These are phyloP conservation scores for Cyclopterus lumpus DNA, from an alignment of 2,797 vertebrate species.

Conservation along the genomic window DNA sequence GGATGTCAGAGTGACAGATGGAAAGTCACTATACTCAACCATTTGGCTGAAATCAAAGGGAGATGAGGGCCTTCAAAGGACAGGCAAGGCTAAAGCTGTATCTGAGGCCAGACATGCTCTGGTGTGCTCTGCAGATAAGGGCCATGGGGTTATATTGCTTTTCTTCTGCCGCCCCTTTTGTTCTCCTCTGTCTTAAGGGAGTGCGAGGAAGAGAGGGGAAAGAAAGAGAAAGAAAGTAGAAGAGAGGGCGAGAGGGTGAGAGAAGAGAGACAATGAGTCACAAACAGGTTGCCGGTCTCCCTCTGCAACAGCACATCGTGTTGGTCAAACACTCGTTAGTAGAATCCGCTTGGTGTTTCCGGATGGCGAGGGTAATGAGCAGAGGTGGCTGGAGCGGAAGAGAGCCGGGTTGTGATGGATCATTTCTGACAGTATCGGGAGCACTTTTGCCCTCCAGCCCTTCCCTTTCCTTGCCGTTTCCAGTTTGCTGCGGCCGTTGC, in stretches of 20 bases:
- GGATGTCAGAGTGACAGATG: conserved; percentile 73
- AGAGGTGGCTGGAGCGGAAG: conserved; percentile 58
- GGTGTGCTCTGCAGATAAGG: conserved; percentile 70
- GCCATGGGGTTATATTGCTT: conserved; percentile 78
- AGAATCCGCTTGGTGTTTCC: conserved; percentile 68
- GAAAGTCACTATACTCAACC: conserved; percentile 71
- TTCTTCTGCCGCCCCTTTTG: conserved; percentile 72
- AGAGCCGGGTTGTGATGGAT: conserved; percentile 64
- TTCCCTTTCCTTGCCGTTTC: conserved; percentile 45
- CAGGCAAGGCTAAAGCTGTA: conserved; percentile 63
- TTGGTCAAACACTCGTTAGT: conserved; percentile 78
- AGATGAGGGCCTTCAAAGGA: conserved; percentile 78
- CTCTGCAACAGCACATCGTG: conserved; percentile 35
- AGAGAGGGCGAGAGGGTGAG: not conserved
- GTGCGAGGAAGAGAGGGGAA: conserved; percentile 24
- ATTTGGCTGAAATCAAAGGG: conserved; percentile 78
- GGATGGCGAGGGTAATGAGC: conserved; percentile 64
- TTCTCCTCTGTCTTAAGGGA: conserved; percentile 69
- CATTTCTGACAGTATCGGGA: conserved; percentile 67
- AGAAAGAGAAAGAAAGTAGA: conserved; percentile 25
- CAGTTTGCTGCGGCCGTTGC: conserved; percentile 46
- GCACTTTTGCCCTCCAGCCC: conserved; percentile 56
- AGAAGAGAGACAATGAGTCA: conserved; percentile 40
- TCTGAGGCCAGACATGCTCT: conserved; percentile 73
- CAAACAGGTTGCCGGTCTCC: conserved; percentile 63